Conservation (phyloP, 92 coral and sea anemone species). For the Porites evermanni region DNA sequence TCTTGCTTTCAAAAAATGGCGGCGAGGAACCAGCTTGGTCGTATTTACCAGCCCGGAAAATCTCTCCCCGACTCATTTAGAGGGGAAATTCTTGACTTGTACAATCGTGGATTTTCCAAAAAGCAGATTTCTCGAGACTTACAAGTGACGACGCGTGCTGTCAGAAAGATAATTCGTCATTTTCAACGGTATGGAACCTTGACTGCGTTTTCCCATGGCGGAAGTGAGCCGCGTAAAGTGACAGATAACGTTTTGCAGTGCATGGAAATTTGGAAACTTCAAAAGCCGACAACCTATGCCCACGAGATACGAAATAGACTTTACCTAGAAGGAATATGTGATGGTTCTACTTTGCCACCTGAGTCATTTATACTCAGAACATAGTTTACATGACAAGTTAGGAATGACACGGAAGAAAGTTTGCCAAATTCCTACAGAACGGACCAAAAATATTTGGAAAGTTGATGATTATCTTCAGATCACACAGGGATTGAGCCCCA, state of each 20-base stretch:
- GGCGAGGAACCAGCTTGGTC: slow-evolving; percentile 20
- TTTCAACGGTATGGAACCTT: slow-evolving; percentile 45
- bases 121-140: slow-evolving; percentile 20
- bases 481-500: slow-evolving; percentile 19
- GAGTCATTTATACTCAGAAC: slow-evolving; percentile 26
- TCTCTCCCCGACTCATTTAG: slow-evolving; percentile 19
- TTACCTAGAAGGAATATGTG: slow-evolving; percentile 42
- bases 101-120: slow-evolving; percentile 9
- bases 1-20: slow-evolving; percentile 35
- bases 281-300: slow-evolving; percentile 62
- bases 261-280: slow-evolving; percentile 56
- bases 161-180: slow-evolving; percentile 22
- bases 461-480: slow-evolving; percentile 43
- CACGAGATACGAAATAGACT: slow-evolving; percentile 49
- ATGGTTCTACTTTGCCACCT: slow-evolving; percentile 34
- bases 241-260: slow-evolving; percentile 47
- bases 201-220: slow-evolving; percentile 39
- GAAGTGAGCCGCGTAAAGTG: slow-evolving; percentile 35
- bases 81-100: slow-evolving; percentile 28
- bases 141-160: slow-evolving; percentile 13
- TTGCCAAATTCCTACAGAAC: slow-evolving; percentile 52
- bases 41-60: slow-evolving; percentile 40
- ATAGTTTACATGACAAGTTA: slow-evolving; percentile 40
- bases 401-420: slow-evolving; percentile 61
- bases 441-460: slow-evolving; percentile 33